These are phyloP conservation scores for Acinonyx jubatus DNA, from an alignment of 2,113 vertebrate species.

Conservation along the genomic window DNA sequence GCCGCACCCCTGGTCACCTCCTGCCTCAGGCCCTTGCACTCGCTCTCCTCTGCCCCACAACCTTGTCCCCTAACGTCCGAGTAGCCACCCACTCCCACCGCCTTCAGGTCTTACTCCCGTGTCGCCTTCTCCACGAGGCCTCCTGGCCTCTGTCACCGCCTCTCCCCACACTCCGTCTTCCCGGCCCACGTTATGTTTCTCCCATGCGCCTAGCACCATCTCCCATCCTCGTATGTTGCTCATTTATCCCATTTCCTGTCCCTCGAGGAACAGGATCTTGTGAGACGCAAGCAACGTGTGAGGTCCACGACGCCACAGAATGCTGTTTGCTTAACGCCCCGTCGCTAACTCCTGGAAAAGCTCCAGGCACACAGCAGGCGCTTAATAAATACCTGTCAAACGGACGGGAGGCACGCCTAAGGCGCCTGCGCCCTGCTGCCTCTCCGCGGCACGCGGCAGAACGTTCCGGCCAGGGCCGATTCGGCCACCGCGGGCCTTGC, in stretches of 20 bases:
- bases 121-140: not conserved
- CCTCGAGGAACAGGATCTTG: too few species aligned
- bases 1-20: not conserved
- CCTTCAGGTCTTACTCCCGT: not conserved
- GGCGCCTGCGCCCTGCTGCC: not conserved
- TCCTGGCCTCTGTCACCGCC: not conserved
- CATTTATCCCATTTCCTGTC: not conserved
- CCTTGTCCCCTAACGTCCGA: not conserved
- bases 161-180: not conserved
- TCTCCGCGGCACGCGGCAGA: accelerated
- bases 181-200: not conserved
- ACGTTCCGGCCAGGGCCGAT: accelerated
- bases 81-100: not conserved
- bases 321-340: not conserved
- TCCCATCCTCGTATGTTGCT: too few species aligned
- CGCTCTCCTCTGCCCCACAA: too few species aligned
- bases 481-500: too few species aligned
- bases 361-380: not conserved
- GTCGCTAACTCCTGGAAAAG: not conserved
- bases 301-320: not conserved
- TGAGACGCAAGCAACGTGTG: too few species aligned
- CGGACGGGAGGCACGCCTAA: accelerated
- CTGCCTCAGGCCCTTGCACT: not conserved
- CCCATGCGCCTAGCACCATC: not conserved
- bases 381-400: not conserved